phyloP scores from a whole-genome alignment of 2,797 vertebrate genomes.

The Phaenicophaeus curvirostris region DNA sequence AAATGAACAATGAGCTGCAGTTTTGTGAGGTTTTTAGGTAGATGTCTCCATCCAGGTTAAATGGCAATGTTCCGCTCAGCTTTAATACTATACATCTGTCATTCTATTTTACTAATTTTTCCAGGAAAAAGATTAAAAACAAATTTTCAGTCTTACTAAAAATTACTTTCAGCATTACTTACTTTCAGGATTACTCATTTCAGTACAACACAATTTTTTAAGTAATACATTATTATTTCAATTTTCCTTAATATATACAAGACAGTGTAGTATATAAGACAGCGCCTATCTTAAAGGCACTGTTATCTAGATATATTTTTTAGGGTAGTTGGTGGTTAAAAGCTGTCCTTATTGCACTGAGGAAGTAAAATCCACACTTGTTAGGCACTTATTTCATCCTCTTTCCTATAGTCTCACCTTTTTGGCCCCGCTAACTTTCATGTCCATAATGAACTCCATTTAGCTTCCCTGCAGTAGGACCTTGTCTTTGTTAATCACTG shows the following conservation, averaged over 20 bases:
- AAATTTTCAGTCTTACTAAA: background rate
- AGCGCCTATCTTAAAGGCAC: background rate
- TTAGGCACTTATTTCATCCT: conserved; percentile 69
- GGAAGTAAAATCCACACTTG: conserved; percentile 71
- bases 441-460: conserved; percentile 74
- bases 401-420: conserved; percentile 63
- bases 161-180: background rate
- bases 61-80: background rate
- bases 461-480: conserved; percentile 59
- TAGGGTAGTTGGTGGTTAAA: conserved; percentile 42
- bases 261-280: background rate
- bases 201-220: background rate
- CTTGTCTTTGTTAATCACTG: conserved; percentile 68
- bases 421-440: conserved; percentile 62
- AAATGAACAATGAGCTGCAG: background rate
- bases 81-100: background rate
- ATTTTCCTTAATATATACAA: background rate
- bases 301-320: background rate
- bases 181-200: background rate
- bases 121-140: background rate
- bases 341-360: conserved; percentile 36
- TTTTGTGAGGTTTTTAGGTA: background rate
- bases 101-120: background rate
- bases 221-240: background rate
- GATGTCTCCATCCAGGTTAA: background rate